Conservation (phyloP, 53 echinoderm and acorn worm species). For the Hippasteria phrygiana region DNA sequence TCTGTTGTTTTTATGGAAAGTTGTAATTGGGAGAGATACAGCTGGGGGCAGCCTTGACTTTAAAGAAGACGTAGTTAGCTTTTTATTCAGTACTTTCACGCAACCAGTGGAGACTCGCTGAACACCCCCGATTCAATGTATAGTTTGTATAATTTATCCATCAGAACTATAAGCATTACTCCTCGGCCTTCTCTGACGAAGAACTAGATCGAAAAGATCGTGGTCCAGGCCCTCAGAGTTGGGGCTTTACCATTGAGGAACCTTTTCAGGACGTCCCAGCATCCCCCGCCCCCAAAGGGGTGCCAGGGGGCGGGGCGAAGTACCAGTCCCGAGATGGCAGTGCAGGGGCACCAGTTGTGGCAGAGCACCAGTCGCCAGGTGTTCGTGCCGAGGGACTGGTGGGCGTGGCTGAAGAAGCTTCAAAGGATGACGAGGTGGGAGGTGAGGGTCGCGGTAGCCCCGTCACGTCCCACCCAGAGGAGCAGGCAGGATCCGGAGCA, state of each 20-base stretch:
- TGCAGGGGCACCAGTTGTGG: constrained; percentile 14
- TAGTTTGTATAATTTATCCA: neutral
- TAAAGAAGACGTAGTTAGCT: too few relatives aligned
- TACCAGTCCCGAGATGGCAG: neutral
- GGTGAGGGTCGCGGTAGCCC: neutral
- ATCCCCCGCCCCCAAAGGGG: neutral
- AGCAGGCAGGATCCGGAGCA: constrained; percentile 3
- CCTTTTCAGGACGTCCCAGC: constrained; percentile 30
- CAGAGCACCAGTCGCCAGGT: constrained; percentile 26
- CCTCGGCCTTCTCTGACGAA: constrained; percentile 91
- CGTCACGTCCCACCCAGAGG: neutral
- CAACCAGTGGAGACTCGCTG: neutral
- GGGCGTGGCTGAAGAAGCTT: constrained; percentile 15
- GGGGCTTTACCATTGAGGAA: constrained; percentile 62
- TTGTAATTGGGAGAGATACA: too few relatives aligned
- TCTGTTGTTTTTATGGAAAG: too few relatives aligned
- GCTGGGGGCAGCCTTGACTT: too few relatives aligned
- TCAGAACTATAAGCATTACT: constrained; percentile 82
- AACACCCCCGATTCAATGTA: neutral
- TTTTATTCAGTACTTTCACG: too few relatives aligned
- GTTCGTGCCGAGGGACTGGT: neutral
- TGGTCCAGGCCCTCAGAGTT: neutral
- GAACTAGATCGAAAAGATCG: constrained; percentile 57
- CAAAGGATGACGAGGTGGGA: constrained; percentile 3
- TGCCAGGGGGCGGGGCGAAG: neutral